phyloP scores from a whole-genome alignment of 2,113 vertebrate genomes.

The Muntiacus muntjak region DNA sequence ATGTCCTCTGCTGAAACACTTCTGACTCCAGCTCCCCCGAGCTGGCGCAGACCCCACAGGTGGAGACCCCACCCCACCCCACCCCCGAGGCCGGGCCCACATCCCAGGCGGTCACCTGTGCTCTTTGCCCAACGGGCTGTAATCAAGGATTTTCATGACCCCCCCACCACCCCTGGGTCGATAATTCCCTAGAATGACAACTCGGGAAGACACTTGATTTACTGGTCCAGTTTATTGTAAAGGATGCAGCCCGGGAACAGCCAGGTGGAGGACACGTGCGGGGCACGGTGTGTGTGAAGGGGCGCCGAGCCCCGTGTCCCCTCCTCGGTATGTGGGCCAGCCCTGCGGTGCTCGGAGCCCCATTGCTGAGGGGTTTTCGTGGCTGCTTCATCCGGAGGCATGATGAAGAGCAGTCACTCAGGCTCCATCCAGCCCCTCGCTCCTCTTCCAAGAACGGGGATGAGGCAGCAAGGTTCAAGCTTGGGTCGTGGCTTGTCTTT shows the following conservation, averaged over 20 bases:
- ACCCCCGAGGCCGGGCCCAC: fast-evolving
- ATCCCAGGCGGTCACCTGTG: background rate
- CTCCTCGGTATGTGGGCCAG: fast-evolving
- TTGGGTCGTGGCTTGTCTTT: too few relatives aligned
- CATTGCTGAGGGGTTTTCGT: fast-evolving
- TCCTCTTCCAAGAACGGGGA: background rate
- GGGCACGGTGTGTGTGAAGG: fast-evolving
- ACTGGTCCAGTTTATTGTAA: fast-evolving
- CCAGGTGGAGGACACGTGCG: fast-evolving
- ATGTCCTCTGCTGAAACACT: background rate
- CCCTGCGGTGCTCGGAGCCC: fast-evolving
- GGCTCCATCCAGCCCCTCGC: too few relatives aligned
- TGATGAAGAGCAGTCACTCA: fast-evolving
- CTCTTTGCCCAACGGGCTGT: background rate
- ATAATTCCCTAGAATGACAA: background rate
- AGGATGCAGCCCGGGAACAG: background rate
- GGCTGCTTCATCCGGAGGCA: background rate
- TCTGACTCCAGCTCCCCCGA: background rate
- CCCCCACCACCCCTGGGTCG: background rate
- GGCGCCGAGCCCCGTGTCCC: fast-evolving
- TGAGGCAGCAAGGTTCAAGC: background rate
- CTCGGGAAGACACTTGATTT: fast-evolving
- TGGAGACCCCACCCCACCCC: too few relatives aligned
- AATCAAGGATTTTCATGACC: fast-evolving
- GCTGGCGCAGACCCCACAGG: background rate